Conservation (phyloP, 2,888 invertebrate genomes). For the Leucophenga montana region DNA sequence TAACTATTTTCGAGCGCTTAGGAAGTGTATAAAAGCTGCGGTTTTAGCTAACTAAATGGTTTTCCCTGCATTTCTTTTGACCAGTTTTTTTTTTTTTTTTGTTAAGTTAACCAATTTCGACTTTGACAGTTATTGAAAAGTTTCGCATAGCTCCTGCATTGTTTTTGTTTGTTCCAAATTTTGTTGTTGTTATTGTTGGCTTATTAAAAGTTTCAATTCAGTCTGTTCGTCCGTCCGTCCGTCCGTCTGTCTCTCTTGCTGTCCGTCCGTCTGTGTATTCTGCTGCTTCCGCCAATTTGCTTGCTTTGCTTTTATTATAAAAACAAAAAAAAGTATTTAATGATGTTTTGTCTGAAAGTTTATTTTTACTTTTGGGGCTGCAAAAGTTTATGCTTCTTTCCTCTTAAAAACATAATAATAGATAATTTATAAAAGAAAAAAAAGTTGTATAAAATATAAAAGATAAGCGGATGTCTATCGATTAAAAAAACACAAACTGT, state of each 20-base stretch:
- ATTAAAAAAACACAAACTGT: too few species aligned
- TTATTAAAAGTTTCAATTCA: neutral
- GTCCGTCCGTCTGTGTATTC: neutral
- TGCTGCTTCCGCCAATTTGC: neutral
- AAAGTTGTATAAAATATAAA: too few species aligned
- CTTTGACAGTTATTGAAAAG: slow-evolving; percentile 14
- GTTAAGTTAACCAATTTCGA: slow-evolving; percentile 5
- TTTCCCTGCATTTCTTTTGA: too few species aligned
- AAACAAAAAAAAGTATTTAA: slow-evolving; percentile 11
- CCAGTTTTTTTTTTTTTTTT: too few species aligned
- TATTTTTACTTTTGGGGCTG: neutral
- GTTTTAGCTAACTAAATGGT: too few species aligned
- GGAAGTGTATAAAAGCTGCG: too few species aligned
- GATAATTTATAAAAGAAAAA: too few species aligned
- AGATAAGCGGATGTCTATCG: too few species aligned
- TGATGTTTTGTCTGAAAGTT: neutral
- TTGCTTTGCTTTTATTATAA: neutral
- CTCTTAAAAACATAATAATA: neutral
- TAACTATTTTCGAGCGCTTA: too few species aligned
- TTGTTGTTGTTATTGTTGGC: neutral
- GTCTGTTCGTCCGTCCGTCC: too few species aligned
- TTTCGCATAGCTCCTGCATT: neutral
- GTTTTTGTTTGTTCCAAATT: too few species aligned
- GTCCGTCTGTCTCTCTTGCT: neutral
- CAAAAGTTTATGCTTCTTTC: neutral